A percentile compares a stretch with the other conserved stretches of the same genome.
Conservation (phyloP, 2,797 vertebrate genomes). For the Podarcis lilfordi region DNA sequence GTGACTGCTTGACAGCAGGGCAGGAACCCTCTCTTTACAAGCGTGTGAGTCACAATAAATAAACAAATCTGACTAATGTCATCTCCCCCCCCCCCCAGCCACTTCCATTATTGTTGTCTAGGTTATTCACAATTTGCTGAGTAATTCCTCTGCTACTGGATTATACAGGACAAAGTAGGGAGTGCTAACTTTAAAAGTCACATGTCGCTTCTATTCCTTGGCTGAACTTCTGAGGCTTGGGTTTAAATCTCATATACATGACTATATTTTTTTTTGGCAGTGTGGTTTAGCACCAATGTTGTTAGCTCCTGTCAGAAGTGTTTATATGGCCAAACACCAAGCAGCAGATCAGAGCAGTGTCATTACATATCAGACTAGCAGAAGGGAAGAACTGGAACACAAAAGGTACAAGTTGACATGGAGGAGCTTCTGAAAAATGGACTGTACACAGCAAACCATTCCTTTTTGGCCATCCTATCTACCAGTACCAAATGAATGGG, state of each 20-base stretch:
- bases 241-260: not conserved
- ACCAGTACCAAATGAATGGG: not conserved
- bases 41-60: not conserved
- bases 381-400: not conserved
- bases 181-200: not conserved
- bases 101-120: not conserved
- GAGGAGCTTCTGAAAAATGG: not conserved
- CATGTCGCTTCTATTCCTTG: not conserved
- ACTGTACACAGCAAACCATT: not conserved
- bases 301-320: not conserved
- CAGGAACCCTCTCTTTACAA: not conserved
- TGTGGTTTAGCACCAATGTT: not conserved
- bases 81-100: too few relatives aligned
- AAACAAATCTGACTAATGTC: not conserved
- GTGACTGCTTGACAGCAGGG: not conserved
- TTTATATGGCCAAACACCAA: not conserved
- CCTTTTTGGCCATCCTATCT: not conserved
- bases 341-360: not conserved
- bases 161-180: not conserved
- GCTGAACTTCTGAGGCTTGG: not conserved
- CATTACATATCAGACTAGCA: not conserved
- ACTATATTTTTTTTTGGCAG: not conserved
- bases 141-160: not conserved
- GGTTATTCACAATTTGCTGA: not conserved
- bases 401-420: not conserved